Evolutionary conservation across 2,888 invertebrate species (phyloP), one percentile per base, ranked within the genome.

Genomic region (Plagiodera versicolora): DNA sequence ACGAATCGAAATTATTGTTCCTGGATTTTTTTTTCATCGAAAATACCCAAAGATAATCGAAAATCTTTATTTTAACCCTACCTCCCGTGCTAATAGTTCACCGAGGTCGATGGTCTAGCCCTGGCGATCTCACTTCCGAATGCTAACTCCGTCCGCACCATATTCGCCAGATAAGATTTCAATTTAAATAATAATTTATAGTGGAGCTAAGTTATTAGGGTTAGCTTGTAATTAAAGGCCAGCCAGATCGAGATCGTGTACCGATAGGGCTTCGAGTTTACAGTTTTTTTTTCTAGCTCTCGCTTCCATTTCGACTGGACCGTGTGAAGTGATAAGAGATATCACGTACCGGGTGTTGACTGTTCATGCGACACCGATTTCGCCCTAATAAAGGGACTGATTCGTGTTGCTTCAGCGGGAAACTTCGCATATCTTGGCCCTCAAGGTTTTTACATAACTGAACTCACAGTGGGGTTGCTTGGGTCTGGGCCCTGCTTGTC

Each of bases 111-210:
- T n/a, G n/a, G 49, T 48, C 35, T 53, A 44, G 48, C 48, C 24
- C 24, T 11, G 19, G 48, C 30, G 58, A 61, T 57, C 51, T 58
- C 63, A 61, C 64, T 64, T 64, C 64, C 67, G 65, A 67, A 64
- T 63, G 54, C 55, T 68, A 68, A 65, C 67, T 68, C 50, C 60
- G 62, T 56, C 66, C 60, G 63, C 39, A 67, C 69, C 70, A 71
- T 72, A 72, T 73, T 73, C 70, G 65, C 58, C 63, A 74, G 75
- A 75, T 75, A 75, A 75, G 74, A 72, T 75, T 74, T 73, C 75
- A 74, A 74, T 75, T 74, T 74, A 74, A 74, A 74, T 75, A 73
- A 73, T 71, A 61, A 61, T 61, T 72, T 67, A 70, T 71, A 70
- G 66, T 61, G 63, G 18, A 49, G 49, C 51, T 35, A 61, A 61